A percentile compares a stretch with the other conserved stretches of the same genome.
phyloP scores from a whole-genome alignment of 2,113 vertebrate genomes.

The Melanerpes aurifrons region DNA sequence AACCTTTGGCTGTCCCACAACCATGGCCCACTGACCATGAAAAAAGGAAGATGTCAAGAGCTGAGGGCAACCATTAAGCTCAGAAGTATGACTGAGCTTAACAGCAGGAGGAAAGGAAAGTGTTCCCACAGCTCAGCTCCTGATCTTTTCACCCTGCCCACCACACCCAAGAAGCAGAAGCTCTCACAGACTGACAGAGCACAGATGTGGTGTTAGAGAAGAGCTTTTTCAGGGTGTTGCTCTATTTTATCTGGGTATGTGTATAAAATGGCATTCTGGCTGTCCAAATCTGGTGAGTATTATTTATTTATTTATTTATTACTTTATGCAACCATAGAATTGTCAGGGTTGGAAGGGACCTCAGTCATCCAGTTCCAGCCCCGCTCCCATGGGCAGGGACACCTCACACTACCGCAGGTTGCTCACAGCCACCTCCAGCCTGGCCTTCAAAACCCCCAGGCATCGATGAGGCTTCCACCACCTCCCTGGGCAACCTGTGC shows the following conservation, averaged over 20 bases:
- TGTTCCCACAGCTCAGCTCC: fast-evolving
- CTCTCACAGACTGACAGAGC: background rate
- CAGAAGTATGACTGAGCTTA: background rate
- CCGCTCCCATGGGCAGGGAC: too few relatives aligned
- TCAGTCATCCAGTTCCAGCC: too few relatives aligned
- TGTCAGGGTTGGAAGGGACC: too few relatives aligned
- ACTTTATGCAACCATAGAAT: too few relatives aligned
- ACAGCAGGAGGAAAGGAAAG: background rate
- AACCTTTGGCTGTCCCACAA: background rate
- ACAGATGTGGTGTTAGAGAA: background rate
- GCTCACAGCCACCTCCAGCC: too few relatives aligned
- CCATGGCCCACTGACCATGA: background rate
- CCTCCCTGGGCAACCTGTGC: too few relatives aligned
- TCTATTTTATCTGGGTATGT: background rate
- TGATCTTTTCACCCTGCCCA: background rate
- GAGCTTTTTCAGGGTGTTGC: background rate
- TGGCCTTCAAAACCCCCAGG: too few relatives aligned
- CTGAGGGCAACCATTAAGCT: background rate
- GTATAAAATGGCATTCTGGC: background rate
- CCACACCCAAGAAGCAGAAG: background rate
- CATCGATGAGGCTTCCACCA: too few relatives aligned
- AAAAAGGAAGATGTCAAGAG: background rate
- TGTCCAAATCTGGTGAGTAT: background rate
- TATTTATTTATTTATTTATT: background rate
- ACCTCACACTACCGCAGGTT: too few relatives aligned